These are phyloP conservation scores for Drusus annulatus DNA, from an alignment of 1,140 invertebrate species.

Conservation along the genomic window DNA sequence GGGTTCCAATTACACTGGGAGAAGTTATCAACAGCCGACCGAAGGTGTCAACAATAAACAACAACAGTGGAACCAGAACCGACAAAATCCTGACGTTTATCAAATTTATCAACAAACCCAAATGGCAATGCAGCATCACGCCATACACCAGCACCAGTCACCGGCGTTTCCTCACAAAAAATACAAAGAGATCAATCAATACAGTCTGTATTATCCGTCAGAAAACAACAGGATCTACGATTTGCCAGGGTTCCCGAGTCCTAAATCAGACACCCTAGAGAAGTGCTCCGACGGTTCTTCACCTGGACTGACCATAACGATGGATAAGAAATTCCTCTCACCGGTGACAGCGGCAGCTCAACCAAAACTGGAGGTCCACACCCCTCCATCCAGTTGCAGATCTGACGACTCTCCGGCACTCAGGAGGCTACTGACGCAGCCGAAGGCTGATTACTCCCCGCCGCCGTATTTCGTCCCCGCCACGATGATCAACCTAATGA, in stretches of 20 bases:
- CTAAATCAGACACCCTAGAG: conserved; percentile 44
- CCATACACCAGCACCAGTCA: neutral
- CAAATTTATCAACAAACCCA: conserved; percentile 13
- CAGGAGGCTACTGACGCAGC: conserved; percentile 69
- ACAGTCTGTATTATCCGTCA: neutral
- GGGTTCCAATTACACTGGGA: neutral
- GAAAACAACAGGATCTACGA: conserved; percentile 15
- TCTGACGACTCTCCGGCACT: conserved; percentile 64
- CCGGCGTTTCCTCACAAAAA: too few relatives aligned
- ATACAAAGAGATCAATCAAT: neutral
- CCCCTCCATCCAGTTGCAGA: conserved; percentile 14
- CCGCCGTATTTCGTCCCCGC: conserved; percentile 34
- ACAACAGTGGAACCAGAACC: conserved; percentile 12
- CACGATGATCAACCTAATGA: neutral
- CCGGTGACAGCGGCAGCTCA: neutral
- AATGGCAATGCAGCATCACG: neutral
- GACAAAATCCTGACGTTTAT: conserved; percentile 16
- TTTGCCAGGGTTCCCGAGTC: conserved; percentile 42
- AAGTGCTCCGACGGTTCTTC: conserved; percentile 44
- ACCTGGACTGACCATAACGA: conserved; percentile 1
- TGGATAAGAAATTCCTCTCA: conserved; percentile 20
- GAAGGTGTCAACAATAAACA: neutral
- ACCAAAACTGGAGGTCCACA: conserved; percentile 23
- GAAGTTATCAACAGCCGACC: neutral
- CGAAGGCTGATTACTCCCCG: conserved; percentile 64